phyloP scores from a whole-genome alignment of 1,140 invertebrate species.

The Pararge aegeria region DNA sequence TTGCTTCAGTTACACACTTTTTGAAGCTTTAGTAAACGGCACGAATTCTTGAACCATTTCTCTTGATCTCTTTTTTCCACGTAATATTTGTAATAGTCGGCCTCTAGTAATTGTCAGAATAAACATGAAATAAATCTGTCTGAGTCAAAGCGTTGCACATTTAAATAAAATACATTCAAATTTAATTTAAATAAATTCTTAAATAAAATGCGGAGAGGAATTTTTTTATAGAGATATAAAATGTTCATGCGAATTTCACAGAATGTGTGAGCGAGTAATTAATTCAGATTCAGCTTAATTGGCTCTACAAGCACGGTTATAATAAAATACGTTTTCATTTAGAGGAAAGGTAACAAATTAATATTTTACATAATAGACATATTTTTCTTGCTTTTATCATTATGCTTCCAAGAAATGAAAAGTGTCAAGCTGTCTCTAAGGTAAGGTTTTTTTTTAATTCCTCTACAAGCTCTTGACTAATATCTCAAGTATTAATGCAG shows the following conservation, averaged over 20 bases:
- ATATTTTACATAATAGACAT: not conserved
- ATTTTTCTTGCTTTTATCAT: too few relatives aligned
- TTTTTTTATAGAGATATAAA: slow-evolving; percentile 13
- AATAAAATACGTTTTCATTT: not conserved
- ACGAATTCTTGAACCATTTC: too few relatives aligned
- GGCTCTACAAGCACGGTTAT: slow-evolving; percentile 13
- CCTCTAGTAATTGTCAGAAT: not conserved
- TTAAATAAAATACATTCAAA: slow-evolving; percentile 50
- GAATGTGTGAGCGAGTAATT: slow-evolving; percentile 14
- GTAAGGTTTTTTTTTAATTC: too few relatives aligned
- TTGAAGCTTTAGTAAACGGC: too few relatives aligned
- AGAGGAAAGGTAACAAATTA: too few relatives aligned
- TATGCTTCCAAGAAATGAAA: too few relatives aligned
- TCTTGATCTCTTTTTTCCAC: too few relatives aligned
- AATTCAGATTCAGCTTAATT: slow-evolving; percentile 19
- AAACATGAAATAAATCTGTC: not conserved
- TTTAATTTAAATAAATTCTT: slow-evolving; percentile 8
- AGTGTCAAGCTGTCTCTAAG: too few relatives aligned
- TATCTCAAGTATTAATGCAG: too few relatives aligned
- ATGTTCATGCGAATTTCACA: slow-evolving; percentile 10
- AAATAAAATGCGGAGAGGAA: not conserved
- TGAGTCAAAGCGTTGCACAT: not conserved
- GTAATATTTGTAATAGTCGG: not conserved
- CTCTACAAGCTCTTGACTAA: too few relatives aligned
- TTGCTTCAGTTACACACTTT: too few relatives aligned